Evolutionary conservation across 2,888 invertebrate genomes (phyloP).

Genomic region (Campaea margaritaria): DNA sequence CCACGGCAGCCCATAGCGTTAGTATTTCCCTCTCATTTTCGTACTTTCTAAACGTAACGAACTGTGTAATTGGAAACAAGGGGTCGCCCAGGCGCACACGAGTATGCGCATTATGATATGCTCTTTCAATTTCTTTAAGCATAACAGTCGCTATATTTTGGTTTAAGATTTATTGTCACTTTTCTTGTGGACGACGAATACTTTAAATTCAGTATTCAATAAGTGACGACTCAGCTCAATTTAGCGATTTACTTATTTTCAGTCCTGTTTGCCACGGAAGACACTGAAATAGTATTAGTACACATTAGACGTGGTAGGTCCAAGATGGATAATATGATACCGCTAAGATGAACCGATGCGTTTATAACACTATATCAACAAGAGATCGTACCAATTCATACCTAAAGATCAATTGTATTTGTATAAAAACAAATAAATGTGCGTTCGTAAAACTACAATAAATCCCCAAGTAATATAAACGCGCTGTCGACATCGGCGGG

Average conservation of each 20-base stretch:
- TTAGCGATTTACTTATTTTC: no score
- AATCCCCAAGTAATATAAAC: constrained; percentile 81
- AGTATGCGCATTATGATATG: constrained; percentile 56
- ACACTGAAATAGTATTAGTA: no score
- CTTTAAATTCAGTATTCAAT: no score
- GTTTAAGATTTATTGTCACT: background rate
- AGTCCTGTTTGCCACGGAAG: no score
- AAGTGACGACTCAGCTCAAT: no score
- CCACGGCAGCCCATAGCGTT: constrained; percentile 48
- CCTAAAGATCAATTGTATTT: constrained; percentile 43
- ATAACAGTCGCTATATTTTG: constrained; percentile 10
- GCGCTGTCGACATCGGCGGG: constrained; percentile 74
- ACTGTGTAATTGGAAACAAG: constrained; percentile 77
- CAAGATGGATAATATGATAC: no score
- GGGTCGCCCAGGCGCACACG: constrained; percentile 64
- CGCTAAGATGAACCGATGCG: no score
- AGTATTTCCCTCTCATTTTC: constrained; percentile 68
- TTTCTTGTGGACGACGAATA: background rate
- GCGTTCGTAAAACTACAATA: constrained; percentile 79
- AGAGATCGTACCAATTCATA: background rate
- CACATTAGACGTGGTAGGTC: no score
- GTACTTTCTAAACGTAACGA: constrained; percentile 76
- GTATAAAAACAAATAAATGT: constrained; percentile 68
- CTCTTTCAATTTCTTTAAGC: constrained; percentile 42
- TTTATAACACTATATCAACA: background rate